phyloP scores from a whole-genome alignment of 2,888 invertebrate genomes.

The Gryllus longicercus region DNA sequence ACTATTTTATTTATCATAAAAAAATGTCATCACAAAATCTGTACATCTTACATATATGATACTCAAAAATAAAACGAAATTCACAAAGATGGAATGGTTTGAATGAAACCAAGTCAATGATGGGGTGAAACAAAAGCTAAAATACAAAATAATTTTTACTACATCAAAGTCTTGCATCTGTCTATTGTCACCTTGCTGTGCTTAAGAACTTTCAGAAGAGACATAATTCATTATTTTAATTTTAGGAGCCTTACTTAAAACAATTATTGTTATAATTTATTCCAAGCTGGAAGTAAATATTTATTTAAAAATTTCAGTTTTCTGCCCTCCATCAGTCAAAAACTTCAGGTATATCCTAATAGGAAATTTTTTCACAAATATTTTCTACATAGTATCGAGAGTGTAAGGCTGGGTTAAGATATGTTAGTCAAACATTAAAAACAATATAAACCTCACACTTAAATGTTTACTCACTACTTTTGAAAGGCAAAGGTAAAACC shows the following conservation, averaged over 20 bases:
- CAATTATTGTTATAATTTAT: not conserved
- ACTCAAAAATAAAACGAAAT: not conserved
- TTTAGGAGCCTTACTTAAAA: not conserved
- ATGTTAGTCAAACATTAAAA: conserved; percentile 11
- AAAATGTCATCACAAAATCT: not conserved
- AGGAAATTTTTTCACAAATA: conserved; percentile 4
- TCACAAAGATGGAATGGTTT: not conserved
- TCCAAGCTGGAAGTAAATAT: not conserved
- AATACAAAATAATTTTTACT: not conserved
- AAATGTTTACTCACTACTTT: not conserved
- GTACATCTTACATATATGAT: not conserved
- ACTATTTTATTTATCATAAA: conserved; percentile 17
- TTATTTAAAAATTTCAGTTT: conserved; percentile 4
- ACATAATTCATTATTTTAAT: not conserved
- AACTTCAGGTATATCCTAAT: not conserved
- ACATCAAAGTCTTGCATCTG: not conserved
- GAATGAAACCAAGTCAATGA: too few species aligned
- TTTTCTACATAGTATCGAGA: not conserved
- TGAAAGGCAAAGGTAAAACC: conserved; percentile 11
- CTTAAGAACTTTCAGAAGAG: not conserved
- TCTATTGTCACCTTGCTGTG: not conserved
- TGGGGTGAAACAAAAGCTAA: not conserved
- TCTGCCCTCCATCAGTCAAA: not conserved
- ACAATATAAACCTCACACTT: conserved; percentile 17
- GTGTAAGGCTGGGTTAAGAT: conserved; percentile 11